A percentile compares a stretch with the other conserved stretches of the same genome.
These are phyloP conservation scores for Gryllus longicercus DNA, from an alignment of 2,888 invertebrate genomes.

Conservation along the genomic window DNA sequence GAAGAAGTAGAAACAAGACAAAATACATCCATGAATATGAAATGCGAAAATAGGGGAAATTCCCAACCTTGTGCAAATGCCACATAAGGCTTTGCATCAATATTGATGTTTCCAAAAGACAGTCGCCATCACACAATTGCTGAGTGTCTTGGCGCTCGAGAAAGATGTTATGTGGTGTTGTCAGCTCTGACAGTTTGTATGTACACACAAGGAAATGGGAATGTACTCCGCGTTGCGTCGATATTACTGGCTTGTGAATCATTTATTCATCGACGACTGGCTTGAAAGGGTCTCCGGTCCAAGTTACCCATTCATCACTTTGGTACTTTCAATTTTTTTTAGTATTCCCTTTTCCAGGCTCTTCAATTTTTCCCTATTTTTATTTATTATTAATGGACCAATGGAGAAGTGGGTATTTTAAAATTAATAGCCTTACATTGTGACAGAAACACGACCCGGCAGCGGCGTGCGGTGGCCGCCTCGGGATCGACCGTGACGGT, in stretches of 20 bases:
- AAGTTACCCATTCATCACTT: background rate
- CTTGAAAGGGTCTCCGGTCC: background rate
- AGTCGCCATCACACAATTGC: too few relatives aligned
- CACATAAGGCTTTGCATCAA: too few relatives aligned
- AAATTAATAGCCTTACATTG: constrained; percentile 22
- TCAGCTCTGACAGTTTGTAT: background rate
- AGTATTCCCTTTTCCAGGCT: constrained; percentile 11
- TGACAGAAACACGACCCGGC: constrained; percentile 19
- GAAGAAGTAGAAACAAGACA: too few relatives aligned
- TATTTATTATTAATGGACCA: constrained; percentile 18
- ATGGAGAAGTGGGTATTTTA: constrained; percentile 21
- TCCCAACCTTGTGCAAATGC: too few relatives aligned
- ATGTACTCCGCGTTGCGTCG: background rate
- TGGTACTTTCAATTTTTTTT: background rate
- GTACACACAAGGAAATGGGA: constrained; percentile 4
- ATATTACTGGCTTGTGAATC: constrained; percentile 3
- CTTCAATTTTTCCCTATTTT: constrained; percentile 18
- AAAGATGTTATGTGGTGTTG: background rate
- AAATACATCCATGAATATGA: too few relatives aligned
- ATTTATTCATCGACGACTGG: background rate
- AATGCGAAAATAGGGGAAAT: too few relatives aligned
- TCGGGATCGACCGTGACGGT: background rate
- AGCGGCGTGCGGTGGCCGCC: constrained; percentile 19
- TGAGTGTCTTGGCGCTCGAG: too few relatives aligned
- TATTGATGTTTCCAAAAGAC: too few relatives aligned